Percentiles rank a stretch among this genome's conserved stretches.
phyloP scores from a whole-genome alignment of 2,888 invertebrate genomes.

The Nomada fabriciana region DNA sequence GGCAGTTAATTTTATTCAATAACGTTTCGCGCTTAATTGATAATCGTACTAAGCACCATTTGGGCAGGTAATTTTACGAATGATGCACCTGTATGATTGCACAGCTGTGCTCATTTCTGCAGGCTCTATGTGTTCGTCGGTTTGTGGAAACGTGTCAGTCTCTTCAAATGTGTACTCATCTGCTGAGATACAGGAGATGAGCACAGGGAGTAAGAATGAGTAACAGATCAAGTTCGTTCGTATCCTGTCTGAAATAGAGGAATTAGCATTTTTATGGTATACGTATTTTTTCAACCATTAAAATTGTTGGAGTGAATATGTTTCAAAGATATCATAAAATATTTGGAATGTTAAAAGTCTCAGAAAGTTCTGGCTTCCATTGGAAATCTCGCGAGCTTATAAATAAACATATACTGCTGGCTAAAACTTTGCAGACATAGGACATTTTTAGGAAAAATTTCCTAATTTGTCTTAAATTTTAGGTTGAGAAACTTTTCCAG shows the following conservation, averaged over 20 bases:
- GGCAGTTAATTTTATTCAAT: background rate
- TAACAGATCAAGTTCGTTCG: constrained; percentile 63
- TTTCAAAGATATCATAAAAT: background rate
- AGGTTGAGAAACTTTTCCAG: no score
- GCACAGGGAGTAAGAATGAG: constrained; percentile 69
- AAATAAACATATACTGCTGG: background rate
- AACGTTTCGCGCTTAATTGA: background rate
- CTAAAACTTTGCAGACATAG: no score
- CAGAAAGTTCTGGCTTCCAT: background rate
- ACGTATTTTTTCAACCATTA: no score
- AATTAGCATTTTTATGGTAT: no score
- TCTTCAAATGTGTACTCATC: constrained; percentile 19
- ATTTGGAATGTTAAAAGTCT: background rate
- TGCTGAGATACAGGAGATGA: constrained; percentile 50
- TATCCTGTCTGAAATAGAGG: constrained; percentile 65
- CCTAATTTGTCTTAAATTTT: no score
- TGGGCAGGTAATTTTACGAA: background rate
- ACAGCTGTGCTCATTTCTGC: constrained; percentile 71
- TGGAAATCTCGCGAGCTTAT: no score
- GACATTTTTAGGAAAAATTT: no score
- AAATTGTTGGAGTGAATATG: no score
- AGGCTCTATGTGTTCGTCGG: constrained; percentile 52
- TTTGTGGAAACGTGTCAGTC: constrained; percentile 30
- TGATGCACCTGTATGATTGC: constrained; percentile 73
- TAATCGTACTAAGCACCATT: background rate